Evolutionary conservation across 2,797 vertebrate genomes (phyloP).

Genomic region (Cirrhinus molitorella): DNA sequence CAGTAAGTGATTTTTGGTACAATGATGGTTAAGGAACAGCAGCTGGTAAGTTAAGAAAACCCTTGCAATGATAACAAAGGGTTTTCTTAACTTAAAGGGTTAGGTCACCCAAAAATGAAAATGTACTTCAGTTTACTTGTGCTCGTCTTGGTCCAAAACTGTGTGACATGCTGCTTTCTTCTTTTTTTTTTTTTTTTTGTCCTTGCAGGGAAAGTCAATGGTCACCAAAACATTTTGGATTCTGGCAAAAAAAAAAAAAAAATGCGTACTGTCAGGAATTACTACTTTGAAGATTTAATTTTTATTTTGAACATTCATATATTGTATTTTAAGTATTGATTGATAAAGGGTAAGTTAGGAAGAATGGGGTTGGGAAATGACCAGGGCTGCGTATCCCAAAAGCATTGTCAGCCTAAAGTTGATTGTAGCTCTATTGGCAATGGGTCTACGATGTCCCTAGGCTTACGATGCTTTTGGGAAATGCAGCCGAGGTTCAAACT

Average conservation of each 20-base stretch:
- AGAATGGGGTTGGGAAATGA: not conserved
- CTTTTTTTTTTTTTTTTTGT: not conserved
- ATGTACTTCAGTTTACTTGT: not conserved
- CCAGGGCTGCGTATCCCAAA: too few relatives aligned
- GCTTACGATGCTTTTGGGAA: too few relatives aligned
- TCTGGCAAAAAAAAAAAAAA: not conserved
- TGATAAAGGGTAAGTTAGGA: not conserved
- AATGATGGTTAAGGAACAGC: not conserved
- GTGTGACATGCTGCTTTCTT: not conserved
- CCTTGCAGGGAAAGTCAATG: not conserved
- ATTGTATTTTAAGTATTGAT: not conserved
- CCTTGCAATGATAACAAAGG: not conserved
- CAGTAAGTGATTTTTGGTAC: not conserved
- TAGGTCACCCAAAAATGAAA: not conserved
- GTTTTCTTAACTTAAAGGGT: not conserved
- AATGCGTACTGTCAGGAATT: not conserved
- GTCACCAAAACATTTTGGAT: too few relatives aligned
- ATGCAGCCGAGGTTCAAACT: not conserved
- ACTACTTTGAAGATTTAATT: not conserved
- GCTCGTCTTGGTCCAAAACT: not conserved
- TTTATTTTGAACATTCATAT: not conserved
- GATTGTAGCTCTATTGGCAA: too few relatives aligned
- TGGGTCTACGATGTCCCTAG: too few relatives aligned
- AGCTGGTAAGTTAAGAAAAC: not conserved
- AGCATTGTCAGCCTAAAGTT: too few relatives aligned